Conservation (phyloP, 1,140 invertebrate genomes). For the Drosophila varians region DNA sequence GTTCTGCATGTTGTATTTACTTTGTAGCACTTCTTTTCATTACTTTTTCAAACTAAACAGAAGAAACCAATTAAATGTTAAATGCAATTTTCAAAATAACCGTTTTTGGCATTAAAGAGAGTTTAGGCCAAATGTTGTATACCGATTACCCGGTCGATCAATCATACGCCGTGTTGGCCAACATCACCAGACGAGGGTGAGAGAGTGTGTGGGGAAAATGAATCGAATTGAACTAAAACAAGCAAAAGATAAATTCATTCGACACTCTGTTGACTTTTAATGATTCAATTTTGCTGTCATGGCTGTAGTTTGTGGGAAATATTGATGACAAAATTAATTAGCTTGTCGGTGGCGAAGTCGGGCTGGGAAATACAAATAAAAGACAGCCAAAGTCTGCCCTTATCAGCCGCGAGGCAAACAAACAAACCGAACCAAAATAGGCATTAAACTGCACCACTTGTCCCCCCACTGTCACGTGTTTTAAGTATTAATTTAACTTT, state of each 20-base stretch:
- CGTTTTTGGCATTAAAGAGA: slow-evolving; percentile 14
- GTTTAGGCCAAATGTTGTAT: slow-evolving; percentile 15
- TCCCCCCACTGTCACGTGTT: slow-evolving; percentile 26
- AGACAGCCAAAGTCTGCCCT: slow-evolving; percentile 25
- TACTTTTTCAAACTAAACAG: slow-evolving; percentile 1
- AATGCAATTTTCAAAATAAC: slow-evolving; percentile 43
- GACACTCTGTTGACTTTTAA: slow-evolving; percentile 75
- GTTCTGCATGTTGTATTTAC: slow-evolving; percentile 55
- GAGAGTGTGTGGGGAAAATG: slow-evolving; percentile 31
- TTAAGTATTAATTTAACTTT: slow-evolving; percentile 13
- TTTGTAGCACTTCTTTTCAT: slow-evolving; percentile 5
- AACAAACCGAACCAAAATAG: slow-evolving; percentile 5
- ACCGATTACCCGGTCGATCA: slow-evolving; percentile 42
- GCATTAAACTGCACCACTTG: slow-evolving; percentile 33
- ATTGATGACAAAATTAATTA: slow-evolving; percentile 78
- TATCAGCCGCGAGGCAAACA: slow-evolving; percentile 18
- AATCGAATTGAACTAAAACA: slow-evolving; percentile 28
- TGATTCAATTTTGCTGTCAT: slow-evolving; percentile 72
- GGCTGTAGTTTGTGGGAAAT: slow-evolving; percentile 44
- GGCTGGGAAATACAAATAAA: slow-evolving; percentile 25
- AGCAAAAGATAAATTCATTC: slow-evolving; percentile 52
- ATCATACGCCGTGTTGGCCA: slow-evolving; percentile 63
- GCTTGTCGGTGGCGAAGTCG: slow-evolving; percentile 46
- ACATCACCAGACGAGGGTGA: slow-evolving; percentile 13
- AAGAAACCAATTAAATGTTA: not conserved